A percentile compares a stretch with the other conserved stretches of the same genome.
Conservation (phyloP, 2,888 invertebrate genomes). For the Eurytoma adleriae region DNA sequence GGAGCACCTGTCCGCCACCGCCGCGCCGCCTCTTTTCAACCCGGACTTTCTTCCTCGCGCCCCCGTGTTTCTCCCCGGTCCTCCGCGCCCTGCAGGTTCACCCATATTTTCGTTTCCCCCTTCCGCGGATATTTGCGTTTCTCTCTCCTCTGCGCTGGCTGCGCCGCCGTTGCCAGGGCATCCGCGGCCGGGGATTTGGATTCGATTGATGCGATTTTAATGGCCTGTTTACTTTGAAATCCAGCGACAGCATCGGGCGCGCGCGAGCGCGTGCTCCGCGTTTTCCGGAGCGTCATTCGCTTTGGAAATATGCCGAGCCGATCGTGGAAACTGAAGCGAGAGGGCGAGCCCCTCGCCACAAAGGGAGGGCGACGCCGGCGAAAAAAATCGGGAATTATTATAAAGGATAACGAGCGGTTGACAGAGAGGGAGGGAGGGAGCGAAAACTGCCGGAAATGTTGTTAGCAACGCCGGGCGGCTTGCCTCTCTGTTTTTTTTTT, state of each 20-base stretch:
- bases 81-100: not conserved
- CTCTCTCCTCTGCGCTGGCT: not conserved
- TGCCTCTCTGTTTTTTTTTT: not conserved
- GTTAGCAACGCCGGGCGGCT: not conserved
- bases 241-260: slow-evolving; percentile 12
- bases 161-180: not conserved
- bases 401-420: slow-evolving; percentile 25
- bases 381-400: slow-evolving; percentile 22
- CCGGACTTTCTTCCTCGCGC: slow-evolving; percentile 33
- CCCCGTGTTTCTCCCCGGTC: not conserved
- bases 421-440: not conserved
- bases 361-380: not conserved
- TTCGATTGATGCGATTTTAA: slow-evolving; percentile 67
- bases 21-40: slow-evolving; percentile 4
- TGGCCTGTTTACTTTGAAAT: slow-evolving; percentile 62
- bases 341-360: not conserved
- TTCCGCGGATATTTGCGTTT: slow-evolving; percentile 19
- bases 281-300: slow-evolving; percentile 13
- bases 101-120: slow-evolving; percentile 20
- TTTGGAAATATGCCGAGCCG: slow-evolving; percentile 37
- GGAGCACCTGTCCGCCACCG: slow-evolving; percentile 48
- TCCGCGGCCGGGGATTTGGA: not conserved
- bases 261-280: slow-evolving; percentile 6
- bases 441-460: slow-evolving; percentile 26
- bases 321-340: not conserved